Percentiles rank a stretch among this genome's conserved stretches.
These are phyloP conservation scores for Caerostris darwini DNA, from an alignment of 1,140 invertebrate genomes.

Conservation along the genomic window DNA sequence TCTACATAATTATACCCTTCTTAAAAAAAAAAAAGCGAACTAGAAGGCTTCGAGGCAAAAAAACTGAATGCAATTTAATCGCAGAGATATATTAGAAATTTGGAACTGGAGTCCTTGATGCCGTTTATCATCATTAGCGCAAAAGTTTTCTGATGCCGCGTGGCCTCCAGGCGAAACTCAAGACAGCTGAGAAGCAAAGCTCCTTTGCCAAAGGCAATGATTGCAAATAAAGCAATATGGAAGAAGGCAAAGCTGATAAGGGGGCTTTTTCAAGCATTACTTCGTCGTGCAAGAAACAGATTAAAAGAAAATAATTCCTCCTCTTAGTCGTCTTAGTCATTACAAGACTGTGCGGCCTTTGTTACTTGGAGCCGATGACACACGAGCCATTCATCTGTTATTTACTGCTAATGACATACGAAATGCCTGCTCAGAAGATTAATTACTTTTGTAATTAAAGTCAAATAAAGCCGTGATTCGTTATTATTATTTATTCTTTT, in stretches of 20 bases:
- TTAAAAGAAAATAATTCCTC: slow-evolving; percentile 10
- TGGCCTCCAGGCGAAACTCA: neutral
- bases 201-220: neutral
- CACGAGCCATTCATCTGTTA: neutral
- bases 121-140: neutral
- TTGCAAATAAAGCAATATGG: neutral
- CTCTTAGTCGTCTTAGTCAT: neutral
- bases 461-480: slow-evolving; percentile 19
- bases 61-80: neutral
- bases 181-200: neutral
- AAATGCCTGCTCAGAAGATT: neutral
- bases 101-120: neutral
- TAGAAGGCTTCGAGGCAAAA: neutral
- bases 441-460: slow-evolving; percentile 43
- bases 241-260: neutral
- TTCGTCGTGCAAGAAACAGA: neutral
- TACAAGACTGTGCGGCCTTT: neutral
- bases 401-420: slow-evolving; percentile 42
- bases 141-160: neutral
- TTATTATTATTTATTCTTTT: neutral
- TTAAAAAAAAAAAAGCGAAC: neutral
- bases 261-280: neutral
- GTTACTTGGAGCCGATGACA: neutral
- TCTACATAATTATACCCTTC: neutral
- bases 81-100: neutral